Percentiles rank a stretch among this genome's conserved stretches.
Evolutionary conservation across 2,797 vertebrate species (phyloP).

Genomic region (Acrocephalus scirpaceus): DNA sequence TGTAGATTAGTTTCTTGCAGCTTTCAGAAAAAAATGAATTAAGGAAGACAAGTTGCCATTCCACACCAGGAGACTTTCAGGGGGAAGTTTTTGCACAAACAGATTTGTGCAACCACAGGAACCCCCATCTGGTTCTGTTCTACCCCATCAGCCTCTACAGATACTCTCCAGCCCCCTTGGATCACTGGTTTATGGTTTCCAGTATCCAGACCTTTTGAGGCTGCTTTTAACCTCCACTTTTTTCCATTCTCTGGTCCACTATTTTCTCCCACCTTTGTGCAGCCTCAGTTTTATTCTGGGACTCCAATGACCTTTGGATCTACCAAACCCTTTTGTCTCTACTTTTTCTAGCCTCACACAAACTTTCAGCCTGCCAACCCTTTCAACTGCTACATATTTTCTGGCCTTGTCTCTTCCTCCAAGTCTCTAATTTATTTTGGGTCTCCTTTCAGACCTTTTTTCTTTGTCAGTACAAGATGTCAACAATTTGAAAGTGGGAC

Average conservation of each 20-base stretch:
- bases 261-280: neutral
- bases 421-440: neutral
- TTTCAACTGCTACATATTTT: neutral
- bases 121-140: neutral
- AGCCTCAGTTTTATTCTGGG: neutral
- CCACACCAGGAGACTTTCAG: neutral
- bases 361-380: neutral
- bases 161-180: neutral
- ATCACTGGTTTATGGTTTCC: neutral
- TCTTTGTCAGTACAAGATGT: neutral
- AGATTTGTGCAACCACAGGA: neutral
- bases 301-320: neutral
- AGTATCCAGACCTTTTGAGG: neutral
- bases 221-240: neutral
- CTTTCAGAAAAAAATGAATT: neutral
- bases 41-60: neutral
- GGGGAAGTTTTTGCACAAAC: neutral
- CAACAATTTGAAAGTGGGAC: neutral
- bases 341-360: neutral
- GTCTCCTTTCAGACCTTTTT: neutral
- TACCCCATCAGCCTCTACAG: neutral
- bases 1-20: neutral
- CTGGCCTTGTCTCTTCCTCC: neutral
- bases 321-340: neutral
- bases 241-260: neutral